Evolutionary conservation across 2,888 invertebrate genomes (phyloP), one percentile per base, ranked within the genome.

Genomic region (Autographa gamma): DNA sequence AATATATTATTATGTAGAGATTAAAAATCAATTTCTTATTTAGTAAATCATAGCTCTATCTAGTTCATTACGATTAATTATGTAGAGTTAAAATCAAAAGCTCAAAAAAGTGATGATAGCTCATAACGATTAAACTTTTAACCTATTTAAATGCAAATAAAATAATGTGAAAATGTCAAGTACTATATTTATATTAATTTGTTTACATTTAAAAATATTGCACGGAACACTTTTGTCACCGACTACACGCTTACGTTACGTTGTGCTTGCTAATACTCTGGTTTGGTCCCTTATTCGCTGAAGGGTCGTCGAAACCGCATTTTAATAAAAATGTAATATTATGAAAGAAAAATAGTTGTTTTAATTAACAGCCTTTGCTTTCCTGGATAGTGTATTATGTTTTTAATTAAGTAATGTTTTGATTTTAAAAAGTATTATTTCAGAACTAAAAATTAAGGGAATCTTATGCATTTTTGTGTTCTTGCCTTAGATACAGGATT

Each of bases 321-420:
- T 56, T 56, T 11, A 14, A 56, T 25, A 19, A 56, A 25, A 25
- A 56, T 25, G 9, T 56, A 25, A 56, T 25, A 48, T 25, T 19
- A 13, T 56, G 25, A 56, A 19, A 56, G 54, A 56, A 56, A 56
- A 25, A 54, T 19, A 16, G 54, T 56, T 19, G 4, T 56, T 56
- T 56, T 56, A 25, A 19, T 56, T 56, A 48, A 48, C 48, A 56
- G 54, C 8, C n/a, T 54, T 56, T 25, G 19, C 54, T 56, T 56
- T 54, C 3, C 11, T 56, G 13, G 11, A 9, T 25, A 19, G 25
- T 56, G 7, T 0, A 11, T 11, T 48, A n/a, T 48, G 48, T 48
- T 48, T 48, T 48, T 48, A 48, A 48, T n/a, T 48, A 3, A 48
- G 48, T 48, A 7, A 48, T 7, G 7, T 48, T 48, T 1, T 48